These are phyloP conservation scores for Ceriagrion tenellum DNA, from an alignment of 2,888 invertebrate genomes.

Conservation along the genomic window DNA sequence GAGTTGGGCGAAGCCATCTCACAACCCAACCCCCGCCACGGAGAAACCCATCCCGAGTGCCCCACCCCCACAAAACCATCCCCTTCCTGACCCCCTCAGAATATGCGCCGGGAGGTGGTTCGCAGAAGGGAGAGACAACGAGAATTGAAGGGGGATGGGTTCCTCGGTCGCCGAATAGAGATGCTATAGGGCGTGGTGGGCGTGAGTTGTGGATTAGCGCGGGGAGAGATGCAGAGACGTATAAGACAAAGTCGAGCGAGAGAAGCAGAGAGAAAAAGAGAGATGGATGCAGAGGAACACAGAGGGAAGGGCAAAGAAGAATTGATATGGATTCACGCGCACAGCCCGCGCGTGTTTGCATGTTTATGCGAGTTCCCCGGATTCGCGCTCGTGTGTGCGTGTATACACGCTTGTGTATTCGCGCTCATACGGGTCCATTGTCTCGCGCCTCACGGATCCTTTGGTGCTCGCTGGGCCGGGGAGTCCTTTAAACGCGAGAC, in stretches of 20 bases:
- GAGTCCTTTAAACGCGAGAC: neutral
- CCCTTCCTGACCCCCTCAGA: neutral
- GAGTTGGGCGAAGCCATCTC: constrained; percentile 3
- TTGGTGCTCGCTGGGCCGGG: constrained; percentile 17
- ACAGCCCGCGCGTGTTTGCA: neutral
- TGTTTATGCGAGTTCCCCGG: neutral
- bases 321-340: neutral
- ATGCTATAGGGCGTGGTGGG: neutral
- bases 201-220: neutral
- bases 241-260: neutral
- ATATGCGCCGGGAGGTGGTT: neutral
- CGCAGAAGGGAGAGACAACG: neutral
- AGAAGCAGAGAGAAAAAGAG: neutral
- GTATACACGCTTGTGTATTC: neutral
- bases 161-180: too few species aligned
- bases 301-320: neutral
- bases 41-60: neutral
- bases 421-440: constrained; percentile 44
- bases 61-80: neutral
- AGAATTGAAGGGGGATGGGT: neutral
- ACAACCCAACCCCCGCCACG: neutral
- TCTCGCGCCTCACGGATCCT: constrained; percentile 6
- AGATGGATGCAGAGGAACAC: neutral
- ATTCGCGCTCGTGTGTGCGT: neutral
- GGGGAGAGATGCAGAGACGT: neutral